Percentiles rank a stretch among this genome's conserved stretches.
These are phyloP conservation scores for Ariopsis seemanni DNA, from an alignment of 2,113 vertebrate genomes.

Conservation along the genomic window DNA sequence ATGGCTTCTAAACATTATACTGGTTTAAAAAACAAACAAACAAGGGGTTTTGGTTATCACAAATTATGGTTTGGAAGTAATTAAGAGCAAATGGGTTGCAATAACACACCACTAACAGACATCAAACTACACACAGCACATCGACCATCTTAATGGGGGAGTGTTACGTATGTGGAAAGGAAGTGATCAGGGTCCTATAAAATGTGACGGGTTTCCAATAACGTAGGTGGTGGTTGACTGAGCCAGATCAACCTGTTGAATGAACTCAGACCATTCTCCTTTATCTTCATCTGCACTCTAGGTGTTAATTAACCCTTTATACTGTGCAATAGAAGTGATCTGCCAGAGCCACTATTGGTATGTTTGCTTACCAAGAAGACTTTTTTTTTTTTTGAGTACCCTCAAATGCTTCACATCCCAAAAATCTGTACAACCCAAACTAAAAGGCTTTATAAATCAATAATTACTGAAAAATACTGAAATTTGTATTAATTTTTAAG, in stretches of 20 bases:
- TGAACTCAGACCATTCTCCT: background rate
- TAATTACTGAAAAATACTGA: background rate
- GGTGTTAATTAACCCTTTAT: background rate
- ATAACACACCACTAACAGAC: background rate
- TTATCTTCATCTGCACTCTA: background rate
- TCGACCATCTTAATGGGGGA: background rate
- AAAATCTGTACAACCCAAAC: background rate
- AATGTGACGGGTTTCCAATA: background rate
- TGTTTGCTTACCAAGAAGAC: background rate
- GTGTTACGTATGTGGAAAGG: background rate
- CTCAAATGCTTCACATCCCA: background rate
- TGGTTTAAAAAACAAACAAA: background rate
- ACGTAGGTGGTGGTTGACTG: background rate
- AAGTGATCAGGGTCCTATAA: slow-evolving; percentile 1
- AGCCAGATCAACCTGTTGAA: background rate
- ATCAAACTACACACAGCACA: background rate
- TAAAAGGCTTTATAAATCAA: background rate
- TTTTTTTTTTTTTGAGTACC: background rate
- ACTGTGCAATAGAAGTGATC: background rate
- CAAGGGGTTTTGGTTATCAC: background rate
- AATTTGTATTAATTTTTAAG: background rate
- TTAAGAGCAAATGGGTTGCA: background rate
- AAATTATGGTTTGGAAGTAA: background rate
- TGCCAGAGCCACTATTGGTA: background rate
- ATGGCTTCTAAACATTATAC: background rate